Conservation (phyloP, 2,113 vertebrate genomes). For the Ophiodon elongatus region DNA sequence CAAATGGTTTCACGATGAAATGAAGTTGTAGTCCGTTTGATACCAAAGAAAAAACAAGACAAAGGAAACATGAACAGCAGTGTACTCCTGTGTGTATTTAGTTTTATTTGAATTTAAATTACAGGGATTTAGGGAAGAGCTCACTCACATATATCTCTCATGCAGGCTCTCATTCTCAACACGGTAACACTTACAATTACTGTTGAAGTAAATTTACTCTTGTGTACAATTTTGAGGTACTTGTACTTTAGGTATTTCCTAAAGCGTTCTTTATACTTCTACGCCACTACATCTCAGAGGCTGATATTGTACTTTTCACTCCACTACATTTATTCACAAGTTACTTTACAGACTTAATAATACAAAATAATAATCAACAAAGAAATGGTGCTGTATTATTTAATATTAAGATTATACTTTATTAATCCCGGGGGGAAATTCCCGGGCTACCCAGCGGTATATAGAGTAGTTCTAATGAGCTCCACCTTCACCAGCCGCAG, state of each 20-base stretch:
- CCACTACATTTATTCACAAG: neutral
- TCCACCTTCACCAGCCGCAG: neutral
- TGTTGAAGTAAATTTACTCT: neutral
- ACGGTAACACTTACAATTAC: neutral
- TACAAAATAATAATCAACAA: neutral
- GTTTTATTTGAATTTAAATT: no score
- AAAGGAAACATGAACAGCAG: neutral
- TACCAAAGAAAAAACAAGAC: neutral
- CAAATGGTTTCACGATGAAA: neutral
- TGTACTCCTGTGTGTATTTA: neutral
- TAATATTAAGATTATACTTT: neutral
- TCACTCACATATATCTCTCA: neutral
- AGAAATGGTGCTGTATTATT: neutral
- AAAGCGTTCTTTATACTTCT: neutral
- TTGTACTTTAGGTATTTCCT: neutral
- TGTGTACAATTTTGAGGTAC: neutral
- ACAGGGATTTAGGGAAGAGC: slow-evolving; percentile 7
- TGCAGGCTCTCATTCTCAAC: neutral
- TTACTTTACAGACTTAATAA: no score
- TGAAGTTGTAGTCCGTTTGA: neutral
- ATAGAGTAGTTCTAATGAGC: neutral
- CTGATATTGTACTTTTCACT: neutral
- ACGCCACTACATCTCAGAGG: neutral
- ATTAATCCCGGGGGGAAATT: neutral
- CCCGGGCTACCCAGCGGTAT: neutral